Evolutionary conservation across 2,797 vertebrate species (phyloP), one percentile per base, ranked within the genome.

Genomic region (Urophycis tenuis): DNA sequence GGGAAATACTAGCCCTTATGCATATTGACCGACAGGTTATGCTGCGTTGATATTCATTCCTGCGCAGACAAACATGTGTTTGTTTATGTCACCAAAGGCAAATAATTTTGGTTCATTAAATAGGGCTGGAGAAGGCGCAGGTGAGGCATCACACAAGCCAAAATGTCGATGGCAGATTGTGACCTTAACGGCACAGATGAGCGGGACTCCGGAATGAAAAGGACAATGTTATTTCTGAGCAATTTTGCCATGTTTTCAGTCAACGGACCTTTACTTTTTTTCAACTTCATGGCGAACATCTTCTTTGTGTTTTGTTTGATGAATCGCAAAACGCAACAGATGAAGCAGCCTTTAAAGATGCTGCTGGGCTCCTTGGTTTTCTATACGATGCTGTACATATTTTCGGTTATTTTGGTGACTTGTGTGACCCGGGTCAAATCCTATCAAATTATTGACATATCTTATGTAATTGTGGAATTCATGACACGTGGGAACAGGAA

Each of bases 321-420:
- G 74, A 84, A 72, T 79, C 12, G 35, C 70, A 36, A 67, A 29
- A 36, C 71, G 45, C 76, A 77, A 19, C 67, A 19, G 71, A 32
- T 85, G 73, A 89, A 87, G 72, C 85, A 84, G 30, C 88, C 86
- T 33, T 81, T 90, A 12, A 88, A 75, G 29, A n/a, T 60, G 4
- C 81, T 91, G 1, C 80, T 90, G 74, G 77, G 49, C 36, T 78
- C 53, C 6, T 71, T 87, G 29, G 64, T 89, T 76, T 81, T 25
- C 1, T 82, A 73, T 60, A 82, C 82, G 3, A 33, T 75, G 5
- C 0, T 35, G 11, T 83, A 81, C 72, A 79, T 74, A 11, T 5
- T 83, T 1, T 69, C n/a, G 33, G 36, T 82, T 15, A 1, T 32
- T 33, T 14, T 19, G 7, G 0, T 19, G 6, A 41, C 3, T 22